These are phyloP conservation scores for Peromyscus melanophrys DNA, from an alignment of 2,797 vertebrate genomes.

Conservation along the genomic window DNA sequence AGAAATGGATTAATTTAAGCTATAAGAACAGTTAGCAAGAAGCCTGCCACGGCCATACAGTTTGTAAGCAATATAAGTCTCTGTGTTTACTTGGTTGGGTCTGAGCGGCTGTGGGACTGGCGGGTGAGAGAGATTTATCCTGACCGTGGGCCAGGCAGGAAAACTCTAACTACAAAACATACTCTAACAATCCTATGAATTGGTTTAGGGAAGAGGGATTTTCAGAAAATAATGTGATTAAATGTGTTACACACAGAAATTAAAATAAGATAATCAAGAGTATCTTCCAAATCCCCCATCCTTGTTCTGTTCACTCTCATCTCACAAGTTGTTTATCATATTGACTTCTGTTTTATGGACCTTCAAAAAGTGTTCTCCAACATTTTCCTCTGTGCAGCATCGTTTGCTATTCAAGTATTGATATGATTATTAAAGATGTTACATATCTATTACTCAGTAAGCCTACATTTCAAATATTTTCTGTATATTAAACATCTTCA, in stretches of 20 bases:
- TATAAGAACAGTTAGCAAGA: too few species aligned
- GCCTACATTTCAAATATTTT: neutral
- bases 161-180: too few species aligned
- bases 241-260: neutral
- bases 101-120: too few species aligned
- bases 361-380: neutral
- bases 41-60: too few species aligned
- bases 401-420: neutral
- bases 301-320: neutral
- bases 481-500: neutral
- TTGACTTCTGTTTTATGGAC: neutral
- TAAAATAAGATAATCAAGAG: neutral
- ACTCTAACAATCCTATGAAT: neutral
- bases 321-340: neutral
- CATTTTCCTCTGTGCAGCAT: neutral
- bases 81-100: too few species aligned
- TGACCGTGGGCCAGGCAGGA: too few species aligned
- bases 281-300: neutral
- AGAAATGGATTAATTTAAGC: too few species aligned
- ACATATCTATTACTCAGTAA: neutral
- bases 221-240: constrained; percentile 26
- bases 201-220: neutral
- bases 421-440: neutral
- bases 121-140: too few species aligned
- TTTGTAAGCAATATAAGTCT: too few species aligned